Conservation (phyloP, 2,888 invertebrate genomes). For the Lacanobia oleracea region DNA sequence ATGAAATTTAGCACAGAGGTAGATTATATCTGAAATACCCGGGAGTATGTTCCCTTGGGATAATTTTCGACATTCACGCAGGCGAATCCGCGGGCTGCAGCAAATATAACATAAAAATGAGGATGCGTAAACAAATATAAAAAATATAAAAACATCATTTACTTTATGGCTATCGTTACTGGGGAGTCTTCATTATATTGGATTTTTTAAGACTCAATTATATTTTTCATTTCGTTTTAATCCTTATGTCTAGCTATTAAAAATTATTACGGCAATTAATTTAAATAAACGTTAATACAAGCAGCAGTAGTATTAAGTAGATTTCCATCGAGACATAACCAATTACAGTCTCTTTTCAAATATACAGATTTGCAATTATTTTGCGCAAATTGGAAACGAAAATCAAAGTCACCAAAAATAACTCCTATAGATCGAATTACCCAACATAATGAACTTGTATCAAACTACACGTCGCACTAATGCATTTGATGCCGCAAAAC, state of each 20-base stretch:
- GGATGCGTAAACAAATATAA: slow-evolving; percentile 58
- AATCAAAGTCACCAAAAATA: neutral
- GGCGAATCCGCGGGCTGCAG: neutral
- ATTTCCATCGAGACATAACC: too few species aligned
- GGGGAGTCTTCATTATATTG: slow-evolving; percentile 23
- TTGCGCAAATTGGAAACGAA: neutral
- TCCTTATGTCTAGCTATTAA: slow-evolving; percentile 16
- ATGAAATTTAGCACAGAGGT: too few species aligned
- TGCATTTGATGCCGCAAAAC: slow-evolving; percentile 10
- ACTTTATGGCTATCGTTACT: slow-evolving; percentile 41
- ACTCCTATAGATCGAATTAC: neutral
- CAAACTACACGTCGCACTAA: neutral
- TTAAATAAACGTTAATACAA: neutral
- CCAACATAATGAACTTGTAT: neutral
- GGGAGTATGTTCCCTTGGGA: neutral
- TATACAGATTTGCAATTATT: neutral
- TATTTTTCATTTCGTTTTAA: slow-evolving; percentile 14
- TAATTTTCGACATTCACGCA: neutral
- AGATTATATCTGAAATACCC: too few species aligned
- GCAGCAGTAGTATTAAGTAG: neutral
- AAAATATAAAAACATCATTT: slow-evolving; percentile 58
- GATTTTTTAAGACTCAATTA: slow-evolving; percentile 51
- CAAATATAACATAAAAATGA: slow-evolving; percentile 50
- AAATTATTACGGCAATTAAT: slow-evolving; percentile 7
- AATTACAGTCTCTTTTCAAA: neutral